Evolutionary conservation across 2,113 vertebrate species (phyloP).

Genomic region (Ceuthmochares aereus): DNA sequence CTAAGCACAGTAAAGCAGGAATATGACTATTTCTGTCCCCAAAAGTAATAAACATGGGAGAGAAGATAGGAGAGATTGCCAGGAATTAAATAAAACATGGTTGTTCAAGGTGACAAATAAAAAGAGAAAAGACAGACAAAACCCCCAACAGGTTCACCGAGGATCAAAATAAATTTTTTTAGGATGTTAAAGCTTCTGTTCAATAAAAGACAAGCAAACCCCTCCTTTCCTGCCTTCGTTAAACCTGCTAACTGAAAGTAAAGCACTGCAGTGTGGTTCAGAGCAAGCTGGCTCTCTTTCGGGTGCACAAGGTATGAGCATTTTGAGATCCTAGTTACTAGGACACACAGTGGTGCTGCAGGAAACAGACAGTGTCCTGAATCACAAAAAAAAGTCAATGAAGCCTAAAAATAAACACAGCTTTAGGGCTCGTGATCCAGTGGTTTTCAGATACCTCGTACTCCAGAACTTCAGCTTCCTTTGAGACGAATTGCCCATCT

Average conservation of each 20-base stretch:
- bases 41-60: not conserved
- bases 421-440: not conserved
- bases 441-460: not conserved
- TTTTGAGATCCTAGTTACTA: not conserved
- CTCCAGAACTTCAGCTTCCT: not conserved
- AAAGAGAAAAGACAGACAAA: not conserved
- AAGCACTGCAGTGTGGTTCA: not conserved
- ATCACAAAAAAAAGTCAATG: not conserved
- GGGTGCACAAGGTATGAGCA: not conserved
- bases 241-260: not conserved
- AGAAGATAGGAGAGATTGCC: not conserved
- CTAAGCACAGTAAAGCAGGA: not conserved
- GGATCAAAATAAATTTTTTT: not conserved
- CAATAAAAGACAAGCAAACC: not conserved
- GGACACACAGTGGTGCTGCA: not conserved
- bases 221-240: not conserved
- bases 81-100: not conserved
- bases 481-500: not conserved
- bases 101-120: not conserved
- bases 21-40: not conserved
- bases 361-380: not conserved
- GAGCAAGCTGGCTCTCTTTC: not conserved
- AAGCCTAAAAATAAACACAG: not conserved
- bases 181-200: not conserved
- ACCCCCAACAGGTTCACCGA: not conserved